These are phyloP conservation scores for Rhinoderma darwinii DNA, from an alignment of 2,113 vertebrate genomes.

Conservation along the genomic window DNA sequence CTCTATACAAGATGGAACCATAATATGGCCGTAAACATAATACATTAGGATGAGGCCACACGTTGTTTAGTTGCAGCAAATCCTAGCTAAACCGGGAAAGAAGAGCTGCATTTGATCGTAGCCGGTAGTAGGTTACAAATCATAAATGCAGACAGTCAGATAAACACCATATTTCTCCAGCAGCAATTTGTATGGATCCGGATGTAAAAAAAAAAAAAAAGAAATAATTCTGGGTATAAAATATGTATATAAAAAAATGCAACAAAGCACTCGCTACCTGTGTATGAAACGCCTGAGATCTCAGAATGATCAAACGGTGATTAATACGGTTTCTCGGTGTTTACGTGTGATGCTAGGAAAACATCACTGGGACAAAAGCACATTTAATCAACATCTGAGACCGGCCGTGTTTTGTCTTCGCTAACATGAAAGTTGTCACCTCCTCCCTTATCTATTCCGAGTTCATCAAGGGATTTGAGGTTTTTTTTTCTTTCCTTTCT, in stretches of 20 bases:
- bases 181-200: neutral
- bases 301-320: constrained; percentile 26
- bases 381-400: constrained; percentile 33
- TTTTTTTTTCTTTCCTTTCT: constrained; percentile 2
- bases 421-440: constrained; percentile 37
- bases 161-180: neutral
- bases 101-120: no score
- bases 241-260: neutral
- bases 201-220: neutral
- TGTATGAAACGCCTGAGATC: neutral
- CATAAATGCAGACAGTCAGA: neutral
- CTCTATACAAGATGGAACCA: no score
- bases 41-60: no score
- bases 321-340: constrained; percentile 16
- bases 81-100: no score
- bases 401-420: constrained; percentile 8
- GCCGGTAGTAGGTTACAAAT: no score
- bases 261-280: neutral
- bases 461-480: constrained; percentile 19
- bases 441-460: constrained; percentile 14
- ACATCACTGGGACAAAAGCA: constrained; percentile 26
- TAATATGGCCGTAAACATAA: no score
- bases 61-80: no score
- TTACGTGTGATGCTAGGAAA: neutral
- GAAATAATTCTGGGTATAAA: no score